Conservation (phyloP, 2,797 vertebrate genomes). For the Scolopax rusticola region DNA sequence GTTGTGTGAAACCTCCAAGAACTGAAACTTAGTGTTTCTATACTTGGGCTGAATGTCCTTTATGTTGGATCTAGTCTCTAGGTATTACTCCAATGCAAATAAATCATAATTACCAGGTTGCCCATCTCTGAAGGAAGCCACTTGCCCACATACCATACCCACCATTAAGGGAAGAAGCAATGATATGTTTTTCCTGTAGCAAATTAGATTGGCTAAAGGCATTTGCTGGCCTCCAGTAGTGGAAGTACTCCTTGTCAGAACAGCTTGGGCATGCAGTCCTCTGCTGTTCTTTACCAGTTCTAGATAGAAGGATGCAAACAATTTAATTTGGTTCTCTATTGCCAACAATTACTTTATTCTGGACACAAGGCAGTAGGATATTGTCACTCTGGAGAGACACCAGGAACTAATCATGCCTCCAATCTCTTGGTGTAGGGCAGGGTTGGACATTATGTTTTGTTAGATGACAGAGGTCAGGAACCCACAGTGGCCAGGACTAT, state of each 20-base stretch:
- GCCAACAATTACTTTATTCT: background rate
- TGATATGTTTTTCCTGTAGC: background rate
- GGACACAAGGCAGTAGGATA: background rate
- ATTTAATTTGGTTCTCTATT: background rate
- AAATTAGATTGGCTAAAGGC: background rate
- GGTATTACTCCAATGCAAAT: background rate
- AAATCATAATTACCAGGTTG: background rate
- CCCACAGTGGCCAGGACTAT: background rate
- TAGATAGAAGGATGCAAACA: background rate
- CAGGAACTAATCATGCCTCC: background rate
- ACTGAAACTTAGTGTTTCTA: background rate
- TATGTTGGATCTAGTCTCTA: background rate
- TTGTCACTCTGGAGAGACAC: background rate
- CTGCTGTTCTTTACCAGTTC: background rate
- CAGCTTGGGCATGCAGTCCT: background rate
- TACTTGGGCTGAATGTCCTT: background rate
- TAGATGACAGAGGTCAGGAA: background rate
- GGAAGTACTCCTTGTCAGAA: background rate
- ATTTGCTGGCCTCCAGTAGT: background rate
- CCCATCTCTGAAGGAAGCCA: background rate
- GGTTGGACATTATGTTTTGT: background rate
- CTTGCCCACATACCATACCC: background rate
- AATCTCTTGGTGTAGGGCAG: background rate
- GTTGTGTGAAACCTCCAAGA: background rate
- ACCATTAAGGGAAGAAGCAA: background rate